Evolutionary conservation across 1,140 invertebrate genomes (phyloP), one percentile per base, ranked within the genome.

Genomic region (Homarus americanus): DNA sequence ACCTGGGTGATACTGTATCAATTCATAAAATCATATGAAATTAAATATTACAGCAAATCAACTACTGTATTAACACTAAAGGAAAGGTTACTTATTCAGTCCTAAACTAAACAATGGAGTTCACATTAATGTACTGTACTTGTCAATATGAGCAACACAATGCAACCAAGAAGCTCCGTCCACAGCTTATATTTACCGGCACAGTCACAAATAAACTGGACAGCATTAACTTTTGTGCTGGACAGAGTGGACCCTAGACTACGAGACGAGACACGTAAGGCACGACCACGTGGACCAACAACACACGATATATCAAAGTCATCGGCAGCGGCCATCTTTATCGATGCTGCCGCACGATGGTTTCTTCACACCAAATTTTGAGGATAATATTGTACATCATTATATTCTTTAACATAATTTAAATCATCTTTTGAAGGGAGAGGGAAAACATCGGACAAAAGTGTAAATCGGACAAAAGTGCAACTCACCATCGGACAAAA

Each of bases 191-290:
- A 78, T 41, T 78, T 78, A 44, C 41, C 75, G 20, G n/a, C n/a
- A 40, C 20, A 41, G 4, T 78, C 20, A 40, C 36, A 40, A 79
- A 79, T 38, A 36, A 28, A 53, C 32, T 53, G 32, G 41, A 58
- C 82, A 72, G 36, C 40, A 72, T 73, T 84, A 84, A n/a, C 44
- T 24, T 41, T 72, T 44, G 40, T 82, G 63, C 78, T 34, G 40
- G 63, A 88, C 58, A 88, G 17, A 80, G 44, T 72, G 58, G 63
- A 82, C 53, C 58, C 87, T 88, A 88, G 10, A 82, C 87, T 88
- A 88, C n/a, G 38, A 88, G 87, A 88, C 87, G 87, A 88, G 87
- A 88, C 58, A 88, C 53, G n/a, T 88, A 88, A 88, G 87, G 87
- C 87, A 88, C 87, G 58, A 69, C 63, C 66, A 73, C 78, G 76